A percentile compares a stretch with the other conserved stretches of the same genome.
These are phyloP conservation scores for Indicator maculatus DNA, from an alignment of 2,113 vertebrate species.

Conservation along the genomic window DNA sequence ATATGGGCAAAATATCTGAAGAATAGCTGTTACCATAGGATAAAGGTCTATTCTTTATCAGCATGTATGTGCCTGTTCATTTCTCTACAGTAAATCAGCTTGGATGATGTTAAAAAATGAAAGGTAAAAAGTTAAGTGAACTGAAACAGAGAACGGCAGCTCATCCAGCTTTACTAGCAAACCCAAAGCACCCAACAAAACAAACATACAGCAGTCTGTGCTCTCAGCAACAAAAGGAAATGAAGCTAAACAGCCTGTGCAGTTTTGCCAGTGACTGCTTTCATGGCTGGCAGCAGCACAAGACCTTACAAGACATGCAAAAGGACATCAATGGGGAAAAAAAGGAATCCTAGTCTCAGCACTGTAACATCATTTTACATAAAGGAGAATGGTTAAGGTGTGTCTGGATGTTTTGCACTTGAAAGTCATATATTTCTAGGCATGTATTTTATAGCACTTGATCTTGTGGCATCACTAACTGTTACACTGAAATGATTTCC, in stretches of 20 bases:
- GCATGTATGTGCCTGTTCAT: background rate
- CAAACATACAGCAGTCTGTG: background rate
- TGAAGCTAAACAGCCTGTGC: background rate
- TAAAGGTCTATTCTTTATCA: background rate
- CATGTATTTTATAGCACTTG: slow-evolving; percentile 8
- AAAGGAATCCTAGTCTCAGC: background rate
- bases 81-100: background rate
- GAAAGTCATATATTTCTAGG: slow-evolving; percentile 44
- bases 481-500: slow-evolving; percentile 46
- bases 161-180: background rate
- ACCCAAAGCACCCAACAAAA: background rate
- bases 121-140: background rate
- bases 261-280: background rate
- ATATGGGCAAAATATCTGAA: background rate
- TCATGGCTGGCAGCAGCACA: background rate
- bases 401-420: slow-evolving; percentile 21
- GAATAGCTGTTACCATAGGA: background rate
- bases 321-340: background rate
- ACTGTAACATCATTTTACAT: background rate
- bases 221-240: background rate
- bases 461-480: slow-evolving; percentile 21
- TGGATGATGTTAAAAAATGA: background rate
- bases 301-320: background rate
- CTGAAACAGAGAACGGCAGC: background rate
- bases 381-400: background rate